Evolutionary conservation across 1,140 invertebrate genomes (phyloP).

Genomic region (Cephus cinctus): DNA sequence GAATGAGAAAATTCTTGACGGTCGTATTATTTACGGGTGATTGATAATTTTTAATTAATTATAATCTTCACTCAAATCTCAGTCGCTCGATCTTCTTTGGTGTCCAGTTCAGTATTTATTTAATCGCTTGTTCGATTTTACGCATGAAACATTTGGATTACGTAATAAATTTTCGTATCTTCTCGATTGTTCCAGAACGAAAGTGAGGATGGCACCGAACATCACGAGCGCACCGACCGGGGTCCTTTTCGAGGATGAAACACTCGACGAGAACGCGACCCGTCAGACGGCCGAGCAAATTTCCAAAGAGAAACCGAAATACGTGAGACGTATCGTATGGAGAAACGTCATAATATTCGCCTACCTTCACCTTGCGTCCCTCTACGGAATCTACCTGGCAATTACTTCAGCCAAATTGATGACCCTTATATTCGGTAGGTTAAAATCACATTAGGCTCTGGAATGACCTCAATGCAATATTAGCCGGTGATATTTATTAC

Average conservation of each 20-base stretch:
- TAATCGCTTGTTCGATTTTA: background rate
- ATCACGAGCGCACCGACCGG: conserved; percentile 61
- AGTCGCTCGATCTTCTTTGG: no score
- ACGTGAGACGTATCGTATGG: conserved; percentile 77
- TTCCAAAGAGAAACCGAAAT: conserved; percentile 52
- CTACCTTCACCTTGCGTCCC: conserved; percentile 80
- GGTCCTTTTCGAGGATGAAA: conserved; percentile 67
- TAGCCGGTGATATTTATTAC: no score
- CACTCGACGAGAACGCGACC: conserved; percentile 50
- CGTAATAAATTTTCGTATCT: no score
- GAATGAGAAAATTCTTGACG: background rate
- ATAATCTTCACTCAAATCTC: no score
- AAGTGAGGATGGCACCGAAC: conserved; percentile 61
- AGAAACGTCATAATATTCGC: conserved; percentile 85
- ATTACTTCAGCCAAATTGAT: conserved; percentile 76
- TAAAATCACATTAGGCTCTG: no score
- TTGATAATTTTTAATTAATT: background rate
- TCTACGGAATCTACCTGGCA: conserved; percentile 82
- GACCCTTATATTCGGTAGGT: conserved; percentile 78
- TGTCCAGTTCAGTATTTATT: no score
- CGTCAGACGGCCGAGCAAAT: conserved; percentile 45
- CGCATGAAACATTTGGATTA: conserved; percentile 1
- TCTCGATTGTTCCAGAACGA: conserved; percentile 21
- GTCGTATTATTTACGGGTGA: background rate
- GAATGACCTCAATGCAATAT: no score